phyloP scores from a whole-genome alignment of 2,797 vertebrate species.

The Rhinella marina region DNA sequence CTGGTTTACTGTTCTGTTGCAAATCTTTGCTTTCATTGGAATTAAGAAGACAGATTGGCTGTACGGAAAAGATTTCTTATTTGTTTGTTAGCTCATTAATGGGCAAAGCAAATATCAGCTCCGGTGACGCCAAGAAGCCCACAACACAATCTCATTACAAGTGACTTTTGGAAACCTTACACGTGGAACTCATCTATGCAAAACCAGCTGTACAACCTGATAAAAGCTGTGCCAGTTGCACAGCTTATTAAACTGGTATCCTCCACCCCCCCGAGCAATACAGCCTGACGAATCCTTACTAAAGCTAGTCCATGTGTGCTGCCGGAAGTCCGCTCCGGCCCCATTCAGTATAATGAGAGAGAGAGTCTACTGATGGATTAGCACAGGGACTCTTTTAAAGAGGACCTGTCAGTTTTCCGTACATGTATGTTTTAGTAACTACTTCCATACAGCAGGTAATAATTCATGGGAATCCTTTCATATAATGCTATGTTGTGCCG shows the following conservation, averaged over 20 bases:
- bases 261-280: background rate
- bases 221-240: constrained; percentile 9
- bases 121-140: constrained; percentile 13
- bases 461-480: no score
- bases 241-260: constrained; percentile 19
- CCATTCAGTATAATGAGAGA: no score
- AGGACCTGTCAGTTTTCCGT: no score
- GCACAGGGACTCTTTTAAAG: no score
- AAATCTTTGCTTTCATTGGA: constrained; percentile 33
- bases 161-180: constrained; percentile 20
- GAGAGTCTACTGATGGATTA: no score
- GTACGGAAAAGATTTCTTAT: constrained; percentile 17
- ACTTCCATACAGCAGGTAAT: no score
- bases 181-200: constrained; percentile 17
- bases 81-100: constrained; percentile 49
- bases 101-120: constrained; percentile 47
- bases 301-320: no score
- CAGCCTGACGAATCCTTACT: no score
- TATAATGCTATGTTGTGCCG: no score
- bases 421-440: no score
- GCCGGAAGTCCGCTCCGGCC: no score
- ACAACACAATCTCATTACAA: background rate
- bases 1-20: constrained; percentile 30
- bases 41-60: constrained; percentile 40
- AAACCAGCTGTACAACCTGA: background rate